Evolutionary conservation across 2,888 invertebrate genomes (phyloP).

Genomic region (Operophtera brumata): DNA sequence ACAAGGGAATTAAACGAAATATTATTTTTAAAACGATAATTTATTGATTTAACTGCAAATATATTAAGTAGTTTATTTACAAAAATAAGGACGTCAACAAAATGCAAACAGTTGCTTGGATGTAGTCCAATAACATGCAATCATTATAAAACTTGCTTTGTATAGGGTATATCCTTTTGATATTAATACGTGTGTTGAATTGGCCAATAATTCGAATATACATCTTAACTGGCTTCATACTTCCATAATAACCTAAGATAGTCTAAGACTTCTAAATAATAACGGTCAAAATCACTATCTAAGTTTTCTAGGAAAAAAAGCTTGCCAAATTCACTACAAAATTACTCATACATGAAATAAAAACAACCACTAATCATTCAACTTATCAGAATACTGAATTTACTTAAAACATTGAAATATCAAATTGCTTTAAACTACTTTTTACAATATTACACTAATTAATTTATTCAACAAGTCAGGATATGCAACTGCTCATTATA

Average conservation of each 20-base stretch:
- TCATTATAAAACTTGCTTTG: constrained; percentile 12
- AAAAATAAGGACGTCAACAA: constrained; percentile 72
- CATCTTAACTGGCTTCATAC: constrained; percentile 24
- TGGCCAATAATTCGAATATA: constrained; percentile 28
- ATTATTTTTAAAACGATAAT: constrained; percentile 74
- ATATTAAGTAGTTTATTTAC: constrained; percentile 80
- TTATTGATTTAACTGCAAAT: constrained; percentile 79
- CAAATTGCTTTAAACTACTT: constrained; percentile 62
- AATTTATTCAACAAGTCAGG: constrained; percentile 57
- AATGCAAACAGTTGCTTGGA: constrained; percentile 67
- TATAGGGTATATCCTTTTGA: neutral
- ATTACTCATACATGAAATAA: constrained; percentile 60
- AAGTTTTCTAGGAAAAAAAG: constrained; percentile 51
- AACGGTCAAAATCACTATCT: constrained; percentile 43
- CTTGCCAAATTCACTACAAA: constrained; percentile 63
- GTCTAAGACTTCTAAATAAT: constrained; percentile 32
- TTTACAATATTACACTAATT: constrained; percentile 69
- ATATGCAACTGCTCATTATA: constrained; percentile 75
- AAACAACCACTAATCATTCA: constrained; percentile 58
- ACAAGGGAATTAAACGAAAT: neutral
- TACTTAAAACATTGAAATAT: constrained; percentile 63
- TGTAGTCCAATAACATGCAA: constrained; percentile 24
- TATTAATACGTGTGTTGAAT: constrained; percentile 23
- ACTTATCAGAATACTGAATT: constrained; percentile 74
- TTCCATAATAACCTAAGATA: constrained; percentile 38